Evolutionary conservation across 2,113 vertebrate genomes (phyloP).

Genomic region (Clinocottus analis): DNA sequence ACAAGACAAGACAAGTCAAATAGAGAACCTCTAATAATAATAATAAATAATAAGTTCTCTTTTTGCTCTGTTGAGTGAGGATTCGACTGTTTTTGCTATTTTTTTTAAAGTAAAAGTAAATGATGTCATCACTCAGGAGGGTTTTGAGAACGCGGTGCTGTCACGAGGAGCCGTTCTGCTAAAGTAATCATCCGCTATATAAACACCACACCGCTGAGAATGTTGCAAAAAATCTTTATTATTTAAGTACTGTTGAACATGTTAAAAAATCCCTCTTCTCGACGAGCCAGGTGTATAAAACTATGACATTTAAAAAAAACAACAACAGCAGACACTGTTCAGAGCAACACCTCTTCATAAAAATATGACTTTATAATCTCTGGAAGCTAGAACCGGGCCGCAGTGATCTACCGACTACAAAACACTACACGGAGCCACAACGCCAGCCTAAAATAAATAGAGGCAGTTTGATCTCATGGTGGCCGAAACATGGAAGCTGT

Average conservation of each 20-base stretch:
- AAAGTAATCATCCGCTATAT: background rate
- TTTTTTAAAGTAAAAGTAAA: background rate
- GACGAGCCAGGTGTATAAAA: constrained; percentile 48
- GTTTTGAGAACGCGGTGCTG: too few species aligned
- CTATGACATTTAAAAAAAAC: constrained; percentile 43
- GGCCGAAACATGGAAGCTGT: constrained; percentile 35
- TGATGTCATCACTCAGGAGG: background rate
- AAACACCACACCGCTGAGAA: background rate
- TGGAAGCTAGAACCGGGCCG: constrained; percentile 28
- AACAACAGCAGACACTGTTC: constrained; percentile 27
- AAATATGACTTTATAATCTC: constrained; percentile 22
- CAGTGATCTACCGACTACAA: constrained; percentile 19
- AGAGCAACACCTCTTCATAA: constrained; percentile 29
- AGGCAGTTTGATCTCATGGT: constrained; percentile 30
- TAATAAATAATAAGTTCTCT: too few species aligned
- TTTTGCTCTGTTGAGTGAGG: background rate
- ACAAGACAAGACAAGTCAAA: too few species aligned
- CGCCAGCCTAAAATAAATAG: constrained; percentile 65
- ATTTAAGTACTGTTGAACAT: constrained; percentile 35
- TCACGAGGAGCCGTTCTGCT: background rate
- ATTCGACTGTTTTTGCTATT: background rate
- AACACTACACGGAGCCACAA: constrained; percentile 46
- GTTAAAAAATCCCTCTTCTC: constrained; percentile 50
- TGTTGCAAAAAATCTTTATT: constrained; percentile 56
- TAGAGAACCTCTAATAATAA: too few species aligned